Evolutionary conservation across 1,140 invertebrate species (phyloP), one percentile per base, ranked within the genome.

Genomic region (Tetramorium parvispinum): DNA sequence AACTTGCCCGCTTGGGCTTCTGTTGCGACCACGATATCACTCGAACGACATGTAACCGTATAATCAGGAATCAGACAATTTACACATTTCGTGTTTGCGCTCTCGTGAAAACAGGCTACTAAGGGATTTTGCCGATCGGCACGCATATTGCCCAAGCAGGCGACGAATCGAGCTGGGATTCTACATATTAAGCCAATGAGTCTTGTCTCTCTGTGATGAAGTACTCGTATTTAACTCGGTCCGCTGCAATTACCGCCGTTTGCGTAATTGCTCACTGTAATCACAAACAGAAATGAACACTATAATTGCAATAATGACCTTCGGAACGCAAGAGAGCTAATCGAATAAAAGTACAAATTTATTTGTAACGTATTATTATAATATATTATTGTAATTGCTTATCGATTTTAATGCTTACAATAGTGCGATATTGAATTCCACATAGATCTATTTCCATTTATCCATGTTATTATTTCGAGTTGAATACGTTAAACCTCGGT

Each of bases 1-100:
- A 82, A 88, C 49, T 32, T 73, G 63, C 63, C 16, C 77, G 76
- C 51, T 68, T 51, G 24, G 83, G 77, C 88, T 88, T 88, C 87
- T 86, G 77, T 88, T 82, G 71, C 40, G 61, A 82, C 77, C 73
- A 37, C n/a, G 10, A 7, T 61, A 46, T 70, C 49, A 43, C 16
- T 13, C 32, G 66, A 27, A 16, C 46, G 13, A 43, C 43, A 3
- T 68, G 11, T 37, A 76, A 32, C 0, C 27, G 40, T 43, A 81
- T 37, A 40, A 61, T 71, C 66, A 24, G 40, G 75, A 75, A 88
- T 85, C 86, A 46, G 59, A 88, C 55, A 49, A 73, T 71, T 85
- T 73, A 73, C 40, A 81, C 43, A 49, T 59, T 37, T 32, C 24
- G 53, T 24, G 37, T 18, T 43, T 40, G 63, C 51, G 37, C 21